These are phyloP conservation scores for Solen grandis DNA, from an alignment of 1,140 invertebrate genomes.

Conservation along the genomic window DNA sequence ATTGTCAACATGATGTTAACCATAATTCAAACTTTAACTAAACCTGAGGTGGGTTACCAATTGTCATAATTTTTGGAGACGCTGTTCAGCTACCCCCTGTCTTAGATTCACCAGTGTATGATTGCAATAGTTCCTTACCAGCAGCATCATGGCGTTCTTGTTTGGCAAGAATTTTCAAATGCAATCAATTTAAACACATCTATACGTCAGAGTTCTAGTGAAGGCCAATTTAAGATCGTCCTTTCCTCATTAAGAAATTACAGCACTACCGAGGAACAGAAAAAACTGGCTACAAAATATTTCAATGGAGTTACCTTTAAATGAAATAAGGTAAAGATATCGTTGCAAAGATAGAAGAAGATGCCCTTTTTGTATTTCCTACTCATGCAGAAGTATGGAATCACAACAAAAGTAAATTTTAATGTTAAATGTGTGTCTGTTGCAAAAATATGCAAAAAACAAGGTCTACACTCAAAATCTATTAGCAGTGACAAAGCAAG, in stretches of 20 bases:
- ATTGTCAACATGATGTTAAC: constrained; percentile 40
- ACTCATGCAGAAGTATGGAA: no score
- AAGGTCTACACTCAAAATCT: constrained; percentile 42
- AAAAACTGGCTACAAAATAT: constrained; percentile 54
- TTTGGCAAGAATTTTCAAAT: constrained; percentile 46
- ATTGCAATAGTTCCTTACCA: constrained; percentile 13
- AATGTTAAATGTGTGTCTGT: no score
- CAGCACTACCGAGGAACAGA: constrained; percentile 4
- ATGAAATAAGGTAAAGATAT: not conserved
- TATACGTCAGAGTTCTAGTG: constrained; percentile 32
- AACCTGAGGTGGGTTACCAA: constrained; percentile 57
- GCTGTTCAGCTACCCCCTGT: constrained; percentile 63
- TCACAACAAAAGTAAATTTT: no score
- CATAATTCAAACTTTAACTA: constrained; percentile 7
- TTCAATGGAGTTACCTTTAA: constrained; percentile 48
- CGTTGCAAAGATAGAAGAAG: no score
- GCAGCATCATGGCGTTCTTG: constrained; percentile 52
- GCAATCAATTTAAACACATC: constrained; percentile 51
- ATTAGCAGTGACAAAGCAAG: not conserved
- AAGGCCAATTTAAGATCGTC: constrained; percentile 43
- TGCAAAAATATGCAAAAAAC: constrained; percentile 24
- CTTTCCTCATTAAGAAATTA: constrained; percentile 41
- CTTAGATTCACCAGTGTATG: constrained; percentile 54
- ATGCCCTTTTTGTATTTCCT: no score
- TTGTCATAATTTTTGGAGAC: constrained; percentile 60